phyloP scores from a whole-genome alignment of 2,113 vertebrate species.

The Tetrao urogallus region DNA sequence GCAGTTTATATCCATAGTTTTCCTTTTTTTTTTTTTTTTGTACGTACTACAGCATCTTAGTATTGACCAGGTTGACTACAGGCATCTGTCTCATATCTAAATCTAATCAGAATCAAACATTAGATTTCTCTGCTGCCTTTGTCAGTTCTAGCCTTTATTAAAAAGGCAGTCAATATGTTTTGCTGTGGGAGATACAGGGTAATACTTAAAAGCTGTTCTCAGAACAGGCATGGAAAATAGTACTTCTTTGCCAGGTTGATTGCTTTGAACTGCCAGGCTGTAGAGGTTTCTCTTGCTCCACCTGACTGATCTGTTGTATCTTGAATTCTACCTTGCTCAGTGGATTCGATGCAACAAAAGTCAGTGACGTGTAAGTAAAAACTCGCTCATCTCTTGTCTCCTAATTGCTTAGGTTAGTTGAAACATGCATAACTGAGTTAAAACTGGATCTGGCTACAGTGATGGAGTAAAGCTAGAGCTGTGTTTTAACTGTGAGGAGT shows the following conservation, averaged over 20 bases:
- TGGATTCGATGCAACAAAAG: neutral
- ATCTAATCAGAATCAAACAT: neutral
- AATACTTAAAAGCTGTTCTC: neutral
- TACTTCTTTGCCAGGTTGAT: neutral
- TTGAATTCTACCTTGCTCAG: neutral
- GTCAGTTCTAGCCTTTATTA: neutral
- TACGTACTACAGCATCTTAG: neutral
- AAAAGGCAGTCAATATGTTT: neutral
- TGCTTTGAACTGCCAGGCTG: neutral
- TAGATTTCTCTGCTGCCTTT: neutral
- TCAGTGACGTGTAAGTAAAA: accelerated
- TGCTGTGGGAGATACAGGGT: neutral
- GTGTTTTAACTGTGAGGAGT: neutral
- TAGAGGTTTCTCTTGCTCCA: neutral
- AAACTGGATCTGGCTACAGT: neutral
- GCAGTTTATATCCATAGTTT: neutral
- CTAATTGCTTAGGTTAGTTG: neutral
- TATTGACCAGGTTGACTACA: neutral
- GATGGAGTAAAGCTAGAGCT: neutral
- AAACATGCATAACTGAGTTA: neutral
- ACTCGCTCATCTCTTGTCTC: neutral
- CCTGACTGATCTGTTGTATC: neutral
- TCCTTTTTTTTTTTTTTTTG: neutral
- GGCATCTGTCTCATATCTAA: neutral
- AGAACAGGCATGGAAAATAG: neutral